A percentile compares a stretch with the other conserved stretches of the same genome.
Conservation (phyloP, 2,888 invertebrate species). For the Anarsia innoxiella region DNA sequence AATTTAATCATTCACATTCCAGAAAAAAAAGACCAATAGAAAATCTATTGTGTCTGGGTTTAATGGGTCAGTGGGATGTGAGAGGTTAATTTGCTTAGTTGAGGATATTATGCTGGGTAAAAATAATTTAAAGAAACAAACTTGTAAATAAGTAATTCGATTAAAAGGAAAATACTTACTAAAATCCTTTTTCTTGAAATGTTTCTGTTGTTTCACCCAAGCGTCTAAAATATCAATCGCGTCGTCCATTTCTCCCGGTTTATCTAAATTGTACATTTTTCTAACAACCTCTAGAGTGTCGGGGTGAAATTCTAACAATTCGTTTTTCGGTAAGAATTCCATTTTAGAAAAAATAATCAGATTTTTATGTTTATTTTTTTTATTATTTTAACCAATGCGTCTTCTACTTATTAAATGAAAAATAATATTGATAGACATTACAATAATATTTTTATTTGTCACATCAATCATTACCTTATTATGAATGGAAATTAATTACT, state of each 20-base stretch:
- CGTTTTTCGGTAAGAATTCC: neutral
- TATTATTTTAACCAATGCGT: too few species aligned
- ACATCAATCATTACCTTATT: too few species aligned
- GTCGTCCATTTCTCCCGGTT: constrained; percentile 11
- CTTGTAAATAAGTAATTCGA: too few species aligned
- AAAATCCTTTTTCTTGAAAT: constrained; percentile 28
- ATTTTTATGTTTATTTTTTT: too few species aligned
- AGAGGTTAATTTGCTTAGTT: neutral
- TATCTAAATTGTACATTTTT: constrained; percentile 14
- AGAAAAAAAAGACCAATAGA: neutral
- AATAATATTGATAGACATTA: too few species aligned
- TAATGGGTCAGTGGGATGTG: neutral
- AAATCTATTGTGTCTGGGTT: neutral
- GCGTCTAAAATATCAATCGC: constrained; percentile 13
- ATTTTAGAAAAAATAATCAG: neutral
- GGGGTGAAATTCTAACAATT: neutral
- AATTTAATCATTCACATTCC: neutral
- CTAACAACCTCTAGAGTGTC: constrained; percentile 6
- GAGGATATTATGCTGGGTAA: too few species aligned
- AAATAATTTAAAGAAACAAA: too few species aligned
- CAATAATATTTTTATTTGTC: too few species aligned
- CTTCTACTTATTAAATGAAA: too few species aligned
- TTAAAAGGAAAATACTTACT: constrained; percentile 19
- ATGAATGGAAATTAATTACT: too few species aligned
- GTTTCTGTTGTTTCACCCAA: constrained; percentile 26